Base-by-base conservation (phyloP, 2,113 vertebrate species). In the Theropithecus gelada region DNA sequence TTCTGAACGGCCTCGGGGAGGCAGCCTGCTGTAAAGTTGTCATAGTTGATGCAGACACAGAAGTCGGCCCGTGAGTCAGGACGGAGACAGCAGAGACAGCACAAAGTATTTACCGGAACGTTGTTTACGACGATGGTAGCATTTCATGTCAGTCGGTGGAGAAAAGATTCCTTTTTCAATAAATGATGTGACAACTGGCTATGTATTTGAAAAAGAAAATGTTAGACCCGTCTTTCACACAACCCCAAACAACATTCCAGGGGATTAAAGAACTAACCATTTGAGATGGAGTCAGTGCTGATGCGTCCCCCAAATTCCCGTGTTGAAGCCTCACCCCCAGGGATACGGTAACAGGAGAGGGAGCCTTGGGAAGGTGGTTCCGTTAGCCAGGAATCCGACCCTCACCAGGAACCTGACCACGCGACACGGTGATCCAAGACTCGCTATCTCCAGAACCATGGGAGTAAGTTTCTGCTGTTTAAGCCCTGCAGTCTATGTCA, bases 131-230 rank as follows among this genome's bases (percentile, higher is more conserved):
- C 0, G 18, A 48, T 0, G 14, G 32, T 11, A 6, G 50, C 38
- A 8, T 35, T 12, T 43, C 79, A 1, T 0, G 2, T 6, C 11
- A 0, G 5, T 8, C 3, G 0, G 9, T 8, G 8, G 27, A 4
- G 81, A 79, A 35, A 38, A 11, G 9, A 4, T 4, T 16, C 18
- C 45, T 32, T 66, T 64, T 17, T 3, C 79, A 57, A n/a, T 48
- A 78, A 50, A 45, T 3, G 6, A 66, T 4, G 35, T 0, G 18
- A 43, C 22, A 23, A 30, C 4, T 12, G 79, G 23, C 59, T 11
- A 27, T 20, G 68, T 23, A 9, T 50, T 45, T 50, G 48, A 4
- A n/a, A 32, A 27, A 55, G 38, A 57, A 20, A 8, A 27, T 1
- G 0, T 57, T 20, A 20, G 23, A 10, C 8, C 35, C 2, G 8